Evolutionary conservation across 2,888 invertebrate genomes (phyloP), one percentile per base, ranked within the genome.

Genomic region (Drosophila austrosaltans): DNA sequence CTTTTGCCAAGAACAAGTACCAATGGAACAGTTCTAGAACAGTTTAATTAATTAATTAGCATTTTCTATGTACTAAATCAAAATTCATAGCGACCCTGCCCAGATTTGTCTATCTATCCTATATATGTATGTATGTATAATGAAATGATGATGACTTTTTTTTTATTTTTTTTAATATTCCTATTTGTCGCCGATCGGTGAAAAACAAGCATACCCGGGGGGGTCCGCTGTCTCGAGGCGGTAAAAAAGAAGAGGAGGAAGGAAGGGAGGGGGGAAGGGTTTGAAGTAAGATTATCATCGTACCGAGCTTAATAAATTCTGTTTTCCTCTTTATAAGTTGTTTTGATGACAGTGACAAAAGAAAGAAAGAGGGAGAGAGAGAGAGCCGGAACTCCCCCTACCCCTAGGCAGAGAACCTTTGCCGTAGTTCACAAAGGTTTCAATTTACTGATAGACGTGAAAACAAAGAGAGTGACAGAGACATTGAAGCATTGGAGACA

Each of bases 1-100:
- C 16, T 39, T 16, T 16, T 20, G 8, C 16, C 7, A 2, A 1
- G 4, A 8, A 7, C 1, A 44, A 20, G 20, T 20, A 4, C 40
- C 4, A n/a, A 2, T 48, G 25, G 48, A 48, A 48, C 48, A 48
- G 48, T 48, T 48, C 48, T 48, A 48, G 48, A 48, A 48, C 48
- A 48, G 48, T 48, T 48, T 48, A 48, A 8, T 1, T 22, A 22
- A 3, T 16, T 10, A 48, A 48, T 7, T 36, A 36, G 6, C 40
- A 40, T 40, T 40, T 12, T 3, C n/a, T n/a, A n/a, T 40, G 40
- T 40, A 40, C 40, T n/a, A 40, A n/a, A 48, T 10, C 48, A 22
- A 10, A 48, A 48, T 3, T 22, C 22, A 3, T 22, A 48, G 10
- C 22, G 44, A 44, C 20, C 8, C 44, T 8, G 20, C 1, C 6